These are phyloP conservation scores for Adoxophyes honmai DNA, from an alignment of 1,140 invertebrate species.

Conservation along the genomic window DNA sequence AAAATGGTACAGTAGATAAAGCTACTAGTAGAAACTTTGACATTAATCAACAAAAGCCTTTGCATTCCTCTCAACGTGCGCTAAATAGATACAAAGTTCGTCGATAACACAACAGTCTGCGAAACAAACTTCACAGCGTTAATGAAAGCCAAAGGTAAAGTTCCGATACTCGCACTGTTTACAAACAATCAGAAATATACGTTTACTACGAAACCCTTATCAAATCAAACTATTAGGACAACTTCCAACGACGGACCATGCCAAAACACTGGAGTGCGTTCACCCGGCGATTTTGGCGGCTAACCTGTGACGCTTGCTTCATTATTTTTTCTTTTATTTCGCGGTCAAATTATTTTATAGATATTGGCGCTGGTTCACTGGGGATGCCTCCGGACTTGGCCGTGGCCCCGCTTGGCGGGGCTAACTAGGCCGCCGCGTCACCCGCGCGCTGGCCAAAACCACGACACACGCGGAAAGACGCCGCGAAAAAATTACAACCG, in stretches of 20 bases:
- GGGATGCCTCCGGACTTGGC: slow-evolving; percentile 71
- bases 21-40: no score
- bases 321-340: slow-evolving; percentile 65
- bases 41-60: no score
- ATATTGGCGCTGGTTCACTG: slow-evolving; percentile 71
- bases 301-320: slow-evolving; percentile 64
- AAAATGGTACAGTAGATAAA: no score
- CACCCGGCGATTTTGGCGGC: slow-evolving; percentile 70
- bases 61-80: no score
- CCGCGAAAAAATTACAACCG: slow-evolving; percentile 41
- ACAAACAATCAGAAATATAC: slow-evolving; percentile 34
- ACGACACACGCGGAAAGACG: slow-evolving; percentile 61
- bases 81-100: no score
- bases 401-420: slow-evolving; percentile 67
- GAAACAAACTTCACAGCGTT: no score
- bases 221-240: slow-evolving; percentile 67
- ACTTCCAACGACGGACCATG: slow-evolving; percentile 58
- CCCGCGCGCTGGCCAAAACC: slow-evolving; percentile 68
- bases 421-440: slow-evolving; percentile 72
- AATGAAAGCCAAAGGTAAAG: slow-evolving; percentile 6
- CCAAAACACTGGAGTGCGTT: slow-evolving; percentile 73
- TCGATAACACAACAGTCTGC: no score
- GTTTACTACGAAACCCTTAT: slow-evolving; percentile 42
- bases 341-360: slow-evolving; percentile 72
- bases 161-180: slow-evolving; percentile 29